Base-by-base conservation (phyloP, 2,113 vertebrate species). In the Ciconia stormi region DNA sequence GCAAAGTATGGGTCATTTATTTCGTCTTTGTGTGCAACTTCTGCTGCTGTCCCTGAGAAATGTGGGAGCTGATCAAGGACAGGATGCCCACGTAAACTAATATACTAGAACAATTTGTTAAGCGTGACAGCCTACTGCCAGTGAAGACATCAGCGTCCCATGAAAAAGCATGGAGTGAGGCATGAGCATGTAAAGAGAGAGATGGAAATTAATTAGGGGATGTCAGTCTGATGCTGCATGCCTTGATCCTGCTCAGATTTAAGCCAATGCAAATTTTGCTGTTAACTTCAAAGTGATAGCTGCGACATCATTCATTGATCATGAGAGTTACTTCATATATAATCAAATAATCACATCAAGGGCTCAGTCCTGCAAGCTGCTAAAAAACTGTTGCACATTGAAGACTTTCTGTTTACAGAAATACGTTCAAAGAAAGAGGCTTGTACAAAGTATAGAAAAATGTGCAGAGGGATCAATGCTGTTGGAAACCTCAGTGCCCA, bases 271-370 rank as follows among this genome's bases (percentile, higher is more conserved):
- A 87, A 93, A 89, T 94, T 95, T 89, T 93, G 38, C 86, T 46
- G 19, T 82, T 92, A 53, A 95, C 96, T 97, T 97, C 97, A 96
- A 96, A 96, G 97, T 32, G 44, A 65, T 87, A 49, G 66, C 83
- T 11, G 66, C 89, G 95, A 95, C 89, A 89, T 96, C 91, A 92
- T 67, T 94, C 89, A 95, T 87, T 92, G 95, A 95, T 94, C 87
- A 74, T 79, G 61, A 58, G 95, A 80, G 22, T 95, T 93, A 87
- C 71, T 96, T 94, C 94, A 90, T 95, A 58, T 76, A 85, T 72
- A 85, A 95, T 87, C 89, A 91, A 91, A 87, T 91, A 84, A 65
- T 95, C 93, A 94, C 94, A 94, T 95, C 93, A 95, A 97, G 92
- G 82, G 50, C 86, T 89, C 66, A 16, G 71, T 82, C 89, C 91